phyloP scores from a whole-genome alignment of 2,113 vertebrate genomes.

The Fulica atra region DNA sequence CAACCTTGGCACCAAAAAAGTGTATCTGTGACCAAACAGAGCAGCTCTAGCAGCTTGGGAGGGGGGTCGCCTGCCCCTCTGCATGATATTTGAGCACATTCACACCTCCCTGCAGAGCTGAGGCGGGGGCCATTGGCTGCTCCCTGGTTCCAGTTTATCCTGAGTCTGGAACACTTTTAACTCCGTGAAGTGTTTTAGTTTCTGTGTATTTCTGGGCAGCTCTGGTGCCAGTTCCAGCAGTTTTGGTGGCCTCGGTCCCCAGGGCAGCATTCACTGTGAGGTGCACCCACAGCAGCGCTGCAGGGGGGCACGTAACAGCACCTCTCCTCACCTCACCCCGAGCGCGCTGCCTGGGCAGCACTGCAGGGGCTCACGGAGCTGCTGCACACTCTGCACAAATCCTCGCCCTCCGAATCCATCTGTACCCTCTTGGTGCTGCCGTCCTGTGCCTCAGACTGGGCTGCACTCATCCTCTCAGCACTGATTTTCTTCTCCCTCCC shows the following conservation, averaged over 20 bases:
- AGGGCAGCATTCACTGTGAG: background rate
- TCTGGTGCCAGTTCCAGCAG: background rate
- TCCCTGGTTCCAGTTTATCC: background rate
- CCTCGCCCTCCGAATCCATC: background rate
- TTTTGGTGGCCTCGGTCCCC: background rate
- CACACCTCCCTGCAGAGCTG: background rate
- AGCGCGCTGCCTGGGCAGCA: rapidly evolving
- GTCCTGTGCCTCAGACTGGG: background rate
- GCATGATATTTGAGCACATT: background rate
- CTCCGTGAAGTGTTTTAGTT: background rate
- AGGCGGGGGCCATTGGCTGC: background rate
- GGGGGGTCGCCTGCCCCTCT: background rate
- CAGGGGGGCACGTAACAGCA: background rate
- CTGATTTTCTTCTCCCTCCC: background rate
- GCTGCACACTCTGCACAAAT: background rate
- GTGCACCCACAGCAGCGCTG: background rate
- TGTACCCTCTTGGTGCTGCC: background rate
- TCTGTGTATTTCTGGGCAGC: constrained; percentile 2
- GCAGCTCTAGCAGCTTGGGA: background rate
- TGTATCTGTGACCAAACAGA: background rate
- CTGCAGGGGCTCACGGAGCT: background rate
- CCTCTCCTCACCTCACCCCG: background rate
- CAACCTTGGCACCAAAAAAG: background rate
- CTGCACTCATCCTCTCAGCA: background rate
- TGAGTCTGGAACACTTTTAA: background rate